Evolutionary conservation across 2,797 vertebrate species (phyloP), one percentile per base, ranked within the genome.

Genomic region (Erethizon dorsatum): DNA sequence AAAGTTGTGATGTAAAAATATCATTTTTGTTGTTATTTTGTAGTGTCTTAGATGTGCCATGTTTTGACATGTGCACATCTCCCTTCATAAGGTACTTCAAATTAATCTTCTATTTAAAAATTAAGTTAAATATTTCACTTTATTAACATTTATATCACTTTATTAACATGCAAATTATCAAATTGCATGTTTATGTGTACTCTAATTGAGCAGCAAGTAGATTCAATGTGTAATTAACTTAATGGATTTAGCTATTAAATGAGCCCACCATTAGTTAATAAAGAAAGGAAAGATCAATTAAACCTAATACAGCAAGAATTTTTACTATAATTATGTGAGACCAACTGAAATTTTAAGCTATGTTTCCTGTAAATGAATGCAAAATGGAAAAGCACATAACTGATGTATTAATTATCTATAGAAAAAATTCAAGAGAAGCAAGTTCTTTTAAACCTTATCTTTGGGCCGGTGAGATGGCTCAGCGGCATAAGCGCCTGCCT

Each of bases 111-210:
- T 85, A 33, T 56, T 88, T 12, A 73, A 59, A 87, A 2, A 94
- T 84, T 86, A 90, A 95, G 28, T 94, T 80, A 96, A 77, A 75
- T 22, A 87, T 71, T 95, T 78, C 82, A 24, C 18, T 73, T 77
- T 73, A 84, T 92, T 97, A 96, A 94, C 92, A 97, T 95, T 97
- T 96, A 97, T 79, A 96, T n/a, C n/a, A n/a, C n/a, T n/a, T n/a
- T n/a, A n/a, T n/a, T n/a, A n/a, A n/a, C n/a, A n/a, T n/a, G 57
- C 75, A 97, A 96, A 97, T 97, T 37, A 97, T 92, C 52, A 95
- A 92, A 96, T 96, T 96, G 10, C 8, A 33, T 95, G 79, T 65
- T 95, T 78, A 78, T 88, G n/a, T 86, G 63, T 9, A 80, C 67
- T 96, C 63, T 97, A 98, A 87, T 75, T 95, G 69, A 97, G 71